Percentiles rank a stretch among this genome's conserved stretches.
These are phyloP conservation scores for Poeciliopsis infans DNA, from an alignment of 2,797 vertebrate species.

Conservation along the genomic window DNA sequence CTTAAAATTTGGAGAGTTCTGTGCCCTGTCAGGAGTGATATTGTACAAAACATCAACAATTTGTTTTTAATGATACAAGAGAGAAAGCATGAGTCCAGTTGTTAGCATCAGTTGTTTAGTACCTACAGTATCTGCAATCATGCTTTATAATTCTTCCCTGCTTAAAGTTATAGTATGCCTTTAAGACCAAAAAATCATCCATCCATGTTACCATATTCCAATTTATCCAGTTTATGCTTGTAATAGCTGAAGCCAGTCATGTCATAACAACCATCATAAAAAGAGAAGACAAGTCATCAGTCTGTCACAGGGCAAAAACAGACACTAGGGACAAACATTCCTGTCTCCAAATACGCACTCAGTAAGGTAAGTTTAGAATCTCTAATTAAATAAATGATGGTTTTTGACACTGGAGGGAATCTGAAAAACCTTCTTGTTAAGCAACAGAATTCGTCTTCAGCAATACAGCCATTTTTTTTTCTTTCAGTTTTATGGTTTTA, in stretches of 20 bases:
- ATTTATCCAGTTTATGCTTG: neutral
- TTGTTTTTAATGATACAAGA: neutral
- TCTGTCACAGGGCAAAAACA: neutral
- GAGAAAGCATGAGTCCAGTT: neutral
- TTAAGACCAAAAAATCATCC: neutral
- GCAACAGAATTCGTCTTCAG: neutral
- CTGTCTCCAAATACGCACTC: neutral
- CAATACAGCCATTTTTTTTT: neutral
- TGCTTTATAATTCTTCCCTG: neutral
- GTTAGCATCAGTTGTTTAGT: neutral
- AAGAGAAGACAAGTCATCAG: neutral
- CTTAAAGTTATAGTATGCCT: neutral
- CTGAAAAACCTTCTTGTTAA: neutral
- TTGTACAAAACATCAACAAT: neutral
- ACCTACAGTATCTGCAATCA: neutral
- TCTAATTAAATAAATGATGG: neutral
- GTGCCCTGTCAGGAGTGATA: neutral
- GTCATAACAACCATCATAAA: neutral
- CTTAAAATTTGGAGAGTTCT: neutral
- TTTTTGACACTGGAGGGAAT: neutral
- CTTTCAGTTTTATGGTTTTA: neutral
- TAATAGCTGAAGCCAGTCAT: neutral
- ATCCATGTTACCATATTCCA: neutral
- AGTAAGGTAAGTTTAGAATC: neutral
- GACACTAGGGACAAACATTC: neutral